Evolutionary conservation across 30 jellyfish, hydroid and myxozoan genomes (phyloP).

Genomic region (Pseudorhiza aurosa): DNA sequence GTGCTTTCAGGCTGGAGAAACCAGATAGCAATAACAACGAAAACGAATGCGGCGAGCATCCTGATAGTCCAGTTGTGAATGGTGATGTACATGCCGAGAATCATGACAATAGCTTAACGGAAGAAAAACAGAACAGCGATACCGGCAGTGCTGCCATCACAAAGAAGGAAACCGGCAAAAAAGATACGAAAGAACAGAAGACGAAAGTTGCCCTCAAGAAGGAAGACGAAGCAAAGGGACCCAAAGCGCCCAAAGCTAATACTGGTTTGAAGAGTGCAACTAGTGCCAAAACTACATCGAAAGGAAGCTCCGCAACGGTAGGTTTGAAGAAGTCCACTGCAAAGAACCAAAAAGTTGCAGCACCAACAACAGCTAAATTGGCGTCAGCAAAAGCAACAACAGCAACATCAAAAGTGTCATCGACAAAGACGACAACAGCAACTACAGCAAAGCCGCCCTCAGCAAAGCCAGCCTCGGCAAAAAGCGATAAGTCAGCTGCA

Average conservation of each 20-base stretch:
- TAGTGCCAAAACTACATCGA: background rate
- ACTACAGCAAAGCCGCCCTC: constrained; percentile 40
- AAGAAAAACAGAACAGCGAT: background rate
- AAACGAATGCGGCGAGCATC: background rate
- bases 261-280: background rate
- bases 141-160: background rate
- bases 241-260: background rate
- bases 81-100: constrained; percentile 23
- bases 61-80: constrained; percentile 7
- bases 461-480: constrained; percentile 10
- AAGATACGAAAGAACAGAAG: background rate
- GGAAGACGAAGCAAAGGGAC: background rate
- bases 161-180: background rate
- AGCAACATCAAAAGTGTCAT: background rate
- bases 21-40: constrained; percentile 13
- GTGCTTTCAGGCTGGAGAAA: background rate
- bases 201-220: background rate
- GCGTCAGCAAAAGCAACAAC: constrained; percentile 21
- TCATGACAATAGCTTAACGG: background rate
- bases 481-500: background rate
- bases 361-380: constrained; percentile 23
- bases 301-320: background rate
- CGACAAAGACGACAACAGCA: constrained; percentile 2
- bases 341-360: background rate
- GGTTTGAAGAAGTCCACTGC: constrained; percentile 11